Percentiles rank a stretch among this genome's conserved stretches.
These are phyloP conservation scores for Climacteris rufus DNA, from an alignment of 2,113 vertebrate genomes.

Conservation along the genomic window DNA sequence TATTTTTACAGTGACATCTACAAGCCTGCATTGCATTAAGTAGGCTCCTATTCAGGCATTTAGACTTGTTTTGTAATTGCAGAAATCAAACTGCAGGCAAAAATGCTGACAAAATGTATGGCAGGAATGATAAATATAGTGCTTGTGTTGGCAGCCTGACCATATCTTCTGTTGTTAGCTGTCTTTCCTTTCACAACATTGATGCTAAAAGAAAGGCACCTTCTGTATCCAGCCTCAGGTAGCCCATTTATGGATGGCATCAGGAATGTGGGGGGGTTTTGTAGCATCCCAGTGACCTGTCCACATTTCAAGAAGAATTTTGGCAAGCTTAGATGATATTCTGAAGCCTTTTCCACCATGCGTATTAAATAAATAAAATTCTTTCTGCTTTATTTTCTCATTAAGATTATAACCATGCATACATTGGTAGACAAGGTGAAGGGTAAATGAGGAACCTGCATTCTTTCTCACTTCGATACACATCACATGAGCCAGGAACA, in stretches of 20 bases:
- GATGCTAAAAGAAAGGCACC: conserved; percentile 11
- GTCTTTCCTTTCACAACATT: conserved; percentile 41
- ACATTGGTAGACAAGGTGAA: background rate
- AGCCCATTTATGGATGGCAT: background rate
- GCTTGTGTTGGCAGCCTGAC: conserved; percentile 43
- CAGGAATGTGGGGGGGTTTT: background rate
- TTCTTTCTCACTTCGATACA: background rate
- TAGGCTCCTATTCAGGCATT: conserved; percentile 9
- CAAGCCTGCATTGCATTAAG: conserved; percentile 43
- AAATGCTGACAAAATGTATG: conserved; percentile 46
- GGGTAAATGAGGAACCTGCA: background rate
- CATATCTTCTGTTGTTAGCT: conserved; percentile 35
- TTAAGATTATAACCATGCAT: background rate
- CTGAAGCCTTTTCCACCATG: background rate
- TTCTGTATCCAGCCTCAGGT: background rate
- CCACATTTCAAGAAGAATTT: background rate
- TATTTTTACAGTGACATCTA: conserved; percentile 55
- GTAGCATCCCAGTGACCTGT: background rate
- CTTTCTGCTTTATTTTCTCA: background rate
- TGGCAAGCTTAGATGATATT: background rate
- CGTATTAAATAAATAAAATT: background rate
- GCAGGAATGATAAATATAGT: conserved; percentile 48
- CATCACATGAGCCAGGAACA: background rate
- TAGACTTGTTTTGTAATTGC: conserved; percentile 58
- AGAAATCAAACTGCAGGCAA: conserved; percentile 56